Percentiles rank a stretch among this genome's conserved stretches.
phyloP scores from a whole-genome alignment of 2,888 invertebrate genomes.

The Plemyria rubiginata region DNA sequence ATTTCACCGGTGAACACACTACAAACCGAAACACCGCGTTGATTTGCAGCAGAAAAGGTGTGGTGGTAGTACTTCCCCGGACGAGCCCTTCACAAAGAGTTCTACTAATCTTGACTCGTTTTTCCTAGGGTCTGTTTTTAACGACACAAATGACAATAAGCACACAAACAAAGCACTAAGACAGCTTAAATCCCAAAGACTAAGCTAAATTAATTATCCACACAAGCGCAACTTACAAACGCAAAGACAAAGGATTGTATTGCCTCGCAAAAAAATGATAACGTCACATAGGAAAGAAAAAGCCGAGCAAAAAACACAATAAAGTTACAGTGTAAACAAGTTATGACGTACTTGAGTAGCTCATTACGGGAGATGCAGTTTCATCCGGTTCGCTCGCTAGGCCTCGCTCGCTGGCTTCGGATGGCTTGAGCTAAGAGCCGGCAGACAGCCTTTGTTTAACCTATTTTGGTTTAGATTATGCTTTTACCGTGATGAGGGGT shows the following conservation, averaged over 20 bases:
- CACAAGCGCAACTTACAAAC: slow-evolving; percentile 9
- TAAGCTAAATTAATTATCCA: slow-evolving; percentile 67
- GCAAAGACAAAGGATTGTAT: slow-evolving; percentile 68
- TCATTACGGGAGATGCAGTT: slow-evolving; percentile 81
- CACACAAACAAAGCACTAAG: neutral
- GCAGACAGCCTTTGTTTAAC: slow-evolving; percentile 73
- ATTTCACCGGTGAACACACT: no score
- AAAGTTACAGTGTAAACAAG: slow-evolving; percentile 85
- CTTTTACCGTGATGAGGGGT: slow-evolving; percentile 71
- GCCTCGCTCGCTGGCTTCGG: slow-evolving; percentile 23
- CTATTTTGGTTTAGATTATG: slow-evolving; percentile 82
- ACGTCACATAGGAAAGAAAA: slow-evolving; percentile 76
- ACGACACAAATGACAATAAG: neutral
- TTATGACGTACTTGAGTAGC: slow-evolving; percentile 83
- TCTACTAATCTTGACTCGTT: no score
- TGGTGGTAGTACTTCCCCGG: no score
- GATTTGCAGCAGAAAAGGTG: no score
- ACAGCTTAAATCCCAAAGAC: slow-evolving; percentile 10
- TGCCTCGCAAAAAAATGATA: slow-evolving; percentile 68
- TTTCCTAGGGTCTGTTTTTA: no score
- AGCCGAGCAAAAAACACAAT: slow-evolving; percentile 82
- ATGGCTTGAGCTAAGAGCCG: slow-evolving; percentile 47
- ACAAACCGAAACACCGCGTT: no score
- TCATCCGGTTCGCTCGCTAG: slow-evolving; percentile 66
- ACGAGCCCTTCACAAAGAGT: no score